Conservation (phyloP, 35 echinoderm and acorn worm species). For the Lytechinus pictus region DNA sequence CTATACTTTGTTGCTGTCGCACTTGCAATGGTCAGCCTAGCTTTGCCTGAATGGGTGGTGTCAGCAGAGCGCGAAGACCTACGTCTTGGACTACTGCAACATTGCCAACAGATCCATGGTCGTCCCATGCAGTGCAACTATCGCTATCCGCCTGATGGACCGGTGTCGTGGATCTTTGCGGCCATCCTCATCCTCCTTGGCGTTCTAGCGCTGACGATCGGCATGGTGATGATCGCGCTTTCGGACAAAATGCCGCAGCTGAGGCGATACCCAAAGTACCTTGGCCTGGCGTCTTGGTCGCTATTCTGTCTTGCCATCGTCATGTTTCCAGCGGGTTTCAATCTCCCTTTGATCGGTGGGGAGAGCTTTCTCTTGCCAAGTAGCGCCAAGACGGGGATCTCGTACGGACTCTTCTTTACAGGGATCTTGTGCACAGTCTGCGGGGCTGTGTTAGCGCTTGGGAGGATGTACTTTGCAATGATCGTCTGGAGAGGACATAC, state of each 20-base stretch:
- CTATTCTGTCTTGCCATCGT: slow-evolving; percentile 94
- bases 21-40: slow-evolving; percentile 73
- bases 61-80: slow-evolving; percentile 72
- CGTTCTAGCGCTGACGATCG: slow-evolving; percentile 69
- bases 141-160: slow-evolving; percentile 63
- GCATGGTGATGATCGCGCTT: slow-evolving; percentile 74
- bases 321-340: slow-evolving; percentile 89
- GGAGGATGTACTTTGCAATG: slow-evolving; percentile 93
- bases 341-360: slow-evolving; percentile 91
- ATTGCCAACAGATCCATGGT: slow-evolving; percentile 89
- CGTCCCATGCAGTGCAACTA: slow-evolving; percentile 70
- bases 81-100: slow-evolving; percentile 76
- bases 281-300: slow-evolving; percentile 79
- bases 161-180: slow-evolving; percentile 81
- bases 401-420: slow-evolving; percentile 90
- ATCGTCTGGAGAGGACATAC: slow-evolving; percentile 76
- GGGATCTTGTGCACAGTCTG: slow-evolving; percentile 86
- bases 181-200: slow-evolving; percentile 79
- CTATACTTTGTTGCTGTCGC: slow-evolving; percentile 76
- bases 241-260: slow-evolving; percentile 75
- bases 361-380: slow-evolving; percentile 84
- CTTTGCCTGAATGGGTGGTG: slow-evolving; percentile 88
- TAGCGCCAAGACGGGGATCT: slow-evolving; percentile 90
- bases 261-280: slow-evolving; percentile 86
- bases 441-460: slow-evolving; percentile 82